A percentile compares a stretch with the other conserved stretches of the same genome.
These are phyloP conservation scores for Apotomis capreana DNA, from an alignment of 2,888 invertebrate genomes.

Conservation along the genomic window DNA sequence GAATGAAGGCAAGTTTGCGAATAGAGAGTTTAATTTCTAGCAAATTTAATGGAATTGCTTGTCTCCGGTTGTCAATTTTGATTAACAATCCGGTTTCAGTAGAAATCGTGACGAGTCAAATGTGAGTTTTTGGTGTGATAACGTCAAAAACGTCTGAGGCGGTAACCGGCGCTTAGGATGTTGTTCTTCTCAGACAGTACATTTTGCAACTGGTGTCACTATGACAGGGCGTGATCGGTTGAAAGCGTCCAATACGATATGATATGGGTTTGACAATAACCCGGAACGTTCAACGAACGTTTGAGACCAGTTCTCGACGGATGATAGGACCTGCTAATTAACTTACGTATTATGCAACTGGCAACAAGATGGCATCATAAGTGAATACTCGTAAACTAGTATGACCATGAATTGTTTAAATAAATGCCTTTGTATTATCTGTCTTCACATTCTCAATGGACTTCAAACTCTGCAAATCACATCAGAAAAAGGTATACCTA, in stretches of 20 bases:
- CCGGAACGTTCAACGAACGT: conserved; percentile 10
- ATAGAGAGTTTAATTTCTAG: conserved; percentile 25
- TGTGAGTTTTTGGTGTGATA: neutral
- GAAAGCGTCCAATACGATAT: conserved; percentile 15
- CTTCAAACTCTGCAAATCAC: too few species aligned
- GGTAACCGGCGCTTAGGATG: neutral
- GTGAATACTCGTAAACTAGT: too few species aligned
- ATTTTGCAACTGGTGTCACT: conserved; percentile 26
- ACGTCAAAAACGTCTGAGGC: neutral
- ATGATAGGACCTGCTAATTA: conserved; percentile 1
- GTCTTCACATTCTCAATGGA: too few species aligned
- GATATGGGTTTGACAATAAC: conserved; percentile 18
- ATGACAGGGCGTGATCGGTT: conserved; percentile 9
- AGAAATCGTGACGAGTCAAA: conserved; percentile 25
- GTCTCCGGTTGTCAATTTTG: conserved; percentile 28
- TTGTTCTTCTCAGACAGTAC: neutral
- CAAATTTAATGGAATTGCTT: conserved; percentile 18
- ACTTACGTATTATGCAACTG: conserved; percentile 1
- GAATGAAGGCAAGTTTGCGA: neutral
- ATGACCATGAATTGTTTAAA: too few species aligned
- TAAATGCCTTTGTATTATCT: too few species aligned
- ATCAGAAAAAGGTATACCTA: too few species aligned
- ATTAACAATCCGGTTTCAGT: conserved; percentile 29
- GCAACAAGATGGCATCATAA: neutral
- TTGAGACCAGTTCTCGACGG: conserved; percentile 17